Conservation (phyloP, 2,113 vertebrate species). For the Chaenocephalus aceratus region DNA sequence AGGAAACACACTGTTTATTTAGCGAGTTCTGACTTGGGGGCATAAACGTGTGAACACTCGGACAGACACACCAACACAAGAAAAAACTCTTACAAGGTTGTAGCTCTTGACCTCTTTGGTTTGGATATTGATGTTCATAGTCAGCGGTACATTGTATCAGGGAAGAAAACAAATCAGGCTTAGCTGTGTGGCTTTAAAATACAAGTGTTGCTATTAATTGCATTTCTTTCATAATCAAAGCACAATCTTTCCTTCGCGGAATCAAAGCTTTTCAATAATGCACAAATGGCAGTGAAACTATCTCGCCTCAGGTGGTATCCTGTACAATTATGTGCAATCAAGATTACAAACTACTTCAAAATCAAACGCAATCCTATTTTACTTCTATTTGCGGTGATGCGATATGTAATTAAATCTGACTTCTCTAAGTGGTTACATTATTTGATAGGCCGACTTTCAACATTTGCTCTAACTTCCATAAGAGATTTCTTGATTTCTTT, state of each 20-base stretch:
- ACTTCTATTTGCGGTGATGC: slow-evolving; percentile 59
- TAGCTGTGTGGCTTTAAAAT: slow-evolving; percentile 44
- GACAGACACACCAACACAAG: slow-evolving; percentile 58
- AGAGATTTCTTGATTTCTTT: slow-evolving; percentile 65
- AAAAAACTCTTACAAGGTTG: slow-evolving; percentile 64
- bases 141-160: slow-evolving; percentile 2
- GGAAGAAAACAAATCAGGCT: slow-evolving; percentile 35
- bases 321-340: slow-evolving; percentile 79
- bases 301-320: slow-evolving; percentile 74
- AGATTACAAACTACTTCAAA: slow-evolving; percentile 76
- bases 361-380: slow-evolving; percentile 65
- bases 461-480: slow-evolving; percentile 59
- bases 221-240: slow-evolving; percentile 71
- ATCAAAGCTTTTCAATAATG: slow-evolving; percentile 75
- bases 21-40: slow-evolving; percentile 68
- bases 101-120: slow-evolving; percentile 52
- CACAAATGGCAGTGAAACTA: slow-evolving; percentile 57
- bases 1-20: slow-evolving; percentile 81
- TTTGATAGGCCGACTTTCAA: slow-evolving; percentile 63
- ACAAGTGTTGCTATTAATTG: slow-evolving; percentile 50
- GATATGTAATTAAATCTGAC: slow-evolving; percentile 73
- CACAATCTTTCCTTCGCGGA: slow-evolving; percentile 57
- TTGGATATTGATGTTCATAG: slow-evolving; percentile 32
- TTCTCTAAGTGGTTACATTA: slow-evolving; percentile 57
- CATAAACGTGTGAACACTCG: slow-evolving; percentile 59